Evolutionary conservation across 2,797 vertebrate species (phyloP).

Genomic region (Crocidura indochinensis): DNA sequence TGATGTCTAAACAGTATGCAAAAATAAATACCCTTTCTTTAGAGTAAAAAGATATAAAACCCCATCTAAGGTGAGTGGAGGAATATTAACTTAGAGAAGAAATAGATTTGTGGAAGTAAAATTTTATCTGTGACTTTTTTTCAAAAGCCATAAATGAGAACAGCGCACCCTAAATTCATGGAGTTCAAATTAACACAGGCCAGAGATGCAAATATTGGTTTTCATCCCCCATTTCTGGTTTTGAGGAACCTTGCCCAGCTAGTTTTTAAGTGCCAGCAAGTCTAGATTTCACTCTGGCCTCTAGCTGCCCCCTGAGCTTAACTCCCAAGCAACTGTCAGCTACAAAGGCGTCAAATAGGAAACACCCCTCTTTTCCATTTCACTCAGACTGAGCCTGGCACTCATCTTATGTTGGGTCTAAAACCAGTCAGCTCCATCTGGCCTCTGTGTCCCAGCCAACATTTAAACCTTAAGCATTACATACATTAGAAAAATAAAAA

Average conservation of each 20-base stretch:
- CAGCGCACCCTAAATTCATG: not conserved
- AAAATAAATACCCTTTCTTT: conserved; percentile 69
- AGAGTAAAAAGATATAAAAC: not conserved
- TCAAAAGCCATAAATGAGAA: not conserved
- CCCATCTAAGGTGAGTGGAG: not conserved
- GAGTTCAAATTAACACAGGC: not conserved
- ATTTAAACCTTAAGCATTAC: conserved; percentile 47
- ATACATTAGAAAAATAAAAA: conserved; percentile 35
- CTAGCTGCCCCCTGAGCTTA: not conserved
- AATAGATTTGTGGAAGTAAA: not conserved
- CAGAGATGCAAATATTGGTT: not conserved
- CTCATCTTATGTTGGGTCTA: not conserved
- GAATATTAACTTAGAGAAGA: not conserved
- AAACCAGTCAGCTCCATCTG: conserved; percentile 6
- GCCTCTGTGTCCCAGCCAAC: conserved; percentile 43
- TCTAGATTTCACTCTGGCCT: not conserved
- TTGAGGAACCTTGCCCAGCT: not conserved
- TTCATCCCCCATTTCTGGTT: not conserved
- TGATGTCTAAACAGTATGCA: conserved; percentile 37
- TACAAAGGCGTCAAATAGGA: not conserved
- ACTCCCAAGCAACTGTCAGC: not conserved
- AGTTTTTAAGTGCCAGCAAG: not conserved
- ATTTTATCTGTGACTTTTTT: conserved; percentile 30
- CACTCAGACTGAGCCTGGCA: not conserved
- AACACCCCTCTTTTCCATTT: not conserved